Percentiles rank a stretch among this genome's conserved stretches.
Evolutionary conservation across 2,888 invertebrate genomes (phyloP).

Genomic region (Xylocampa areola): DNA sequence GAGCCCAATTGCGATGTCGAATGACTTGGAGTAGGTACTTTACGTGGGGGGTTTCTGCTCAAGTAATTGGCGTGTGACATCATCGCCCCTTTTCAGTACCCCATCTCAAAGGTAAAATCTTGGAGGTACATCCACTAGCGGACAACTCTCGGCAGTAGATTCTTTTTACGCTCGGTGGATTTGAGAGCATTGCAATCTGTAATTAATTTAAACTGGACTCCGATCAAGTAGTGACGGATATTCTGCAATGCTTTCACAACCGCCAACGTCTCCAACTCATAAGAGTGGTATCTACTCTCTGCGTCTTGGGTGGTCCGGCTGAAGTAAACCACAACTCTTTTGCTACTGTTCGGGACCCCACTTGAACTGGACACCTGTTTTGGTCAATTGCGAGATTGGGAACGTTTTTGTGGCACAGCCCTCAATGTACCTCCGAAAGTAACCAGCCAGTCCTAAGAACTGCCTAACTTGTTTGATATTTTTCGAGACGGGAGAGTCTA

Average conservation of each 20-base stretch:
- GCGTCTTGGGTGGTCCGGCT: background rate
- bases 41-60: background rate
- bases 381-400: background rate
- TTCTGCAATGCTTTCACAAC: too few species aligned
- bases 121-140: constrained; percentile 50
- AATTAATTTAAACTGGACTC: too few species aligned
- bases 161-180: constrained; percentile 35
- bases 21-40: background rate
- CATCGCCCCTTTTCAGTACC: constrained; percentile 36
- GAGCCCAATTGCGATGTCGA: too few species aligned
- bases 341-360: background rate
- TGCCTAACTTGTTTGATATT: constrained; percentile 52
- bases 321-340: background rate
- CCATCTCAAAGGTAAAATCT: constrained; percentile 41
- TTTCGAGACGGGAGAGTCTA: constrained; percentile 36
- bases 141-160: constrained; percentile 42
- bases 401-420: background rate
- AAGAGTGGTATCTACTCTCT: too few species aligned
- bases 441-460: too few species aligned
- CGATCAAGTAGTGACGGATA: too few species aligned
- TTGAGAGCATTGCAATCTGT: constrained; percentile 54
- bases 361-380: background rate
- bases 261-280: too few species aligned
- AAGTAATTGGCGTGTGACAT: constrained; percentile 39
- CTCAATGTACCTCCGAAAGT: constrained; percentile 13